These are phyloP conservation scores for Erpornis zantholeuca DNA, from an alignment of 2,113 vertebrate species.

Conservation along the genomic window DNA sequence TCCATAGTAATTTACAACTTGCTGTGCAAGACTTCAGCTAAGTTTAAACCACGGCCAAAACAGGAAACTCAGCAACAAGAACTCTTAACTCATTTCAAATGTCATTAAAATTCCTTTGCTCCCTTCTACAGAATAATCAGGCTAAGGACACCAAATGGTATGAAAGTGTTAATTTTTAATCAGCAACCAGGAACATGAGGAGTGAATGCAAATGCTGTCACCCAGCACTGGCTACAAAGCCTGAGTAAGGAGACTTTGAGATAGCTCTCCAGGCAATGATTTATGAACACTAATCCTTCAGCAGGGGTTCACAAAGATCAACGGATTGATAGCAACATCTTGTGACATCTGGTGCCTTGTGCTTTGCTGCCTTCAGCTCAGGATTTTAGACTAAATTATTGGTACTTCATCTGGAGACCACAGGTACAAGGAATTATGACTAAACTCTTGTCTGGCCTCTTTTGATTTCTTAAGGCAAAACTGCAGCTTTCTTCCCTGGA, in stretches of 20 bases:
- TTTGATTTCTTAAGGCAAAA: neutral
- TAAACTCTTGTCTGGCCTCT: neutral
- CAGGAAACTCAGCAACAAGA: neutral
- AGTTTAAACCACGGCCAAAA: neutral
- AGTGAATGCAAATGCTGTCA: neutral
- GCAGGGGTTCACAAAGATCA: neutral
- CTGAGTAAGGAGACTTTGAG: neutral
- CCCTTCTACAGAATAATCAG: neutral
- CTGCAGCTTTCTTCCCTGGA: neutral
- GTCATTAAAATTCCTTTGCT: neutral
- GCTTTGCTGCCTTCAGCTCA: neutral
- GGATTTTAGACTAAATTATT: conserved; percentile 5
- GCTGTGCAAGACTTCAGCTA: neutral
- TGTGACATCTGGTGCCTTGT: neutral
- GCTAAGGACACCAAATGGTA: neutral
- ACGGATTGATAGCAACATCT: neutral
- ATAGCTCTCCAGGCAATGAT: neutral
- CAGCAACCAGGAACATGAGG: neutral
- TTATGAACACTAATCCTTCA: conserved; percentile 34
- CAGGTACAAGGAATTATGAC: conserved; percentile 41
- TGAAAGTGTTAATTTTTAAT: conserved; percentile 43
- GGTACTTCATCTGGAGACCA: neutral
- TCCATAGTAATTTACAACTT: neutral
- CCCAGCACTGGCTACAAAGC: neutral
- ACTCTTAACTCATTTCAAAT: neutral